Evolutionary conservation across 1,140 invertebrate genomes (phyloP).

Genomic region (Scaptomyza graminum): DNA sequence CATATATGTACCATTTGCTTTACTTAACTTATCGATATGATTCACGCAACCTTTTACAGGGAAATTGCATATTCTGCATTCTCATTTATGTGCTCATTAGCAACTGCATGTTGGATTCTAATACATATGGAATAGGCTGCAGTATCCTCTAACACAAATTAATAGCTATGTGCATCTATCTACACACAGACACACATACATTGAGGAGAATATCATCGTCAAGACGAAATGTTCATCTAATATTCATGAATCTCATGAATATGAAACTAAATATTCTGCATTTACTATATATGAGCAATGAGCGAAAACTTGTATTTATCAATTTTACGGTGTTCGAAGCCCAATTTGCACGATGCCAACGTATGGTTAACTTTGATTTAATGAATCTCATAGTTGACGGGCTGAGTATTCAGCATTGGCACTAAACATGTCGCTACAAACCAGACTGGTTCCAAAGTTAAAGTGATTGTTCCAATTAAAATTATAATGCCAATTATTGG

Average conservation of each 20-base stretch:
- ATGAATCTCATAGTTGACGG: background rate
- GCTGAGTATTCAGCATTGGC: background rate
- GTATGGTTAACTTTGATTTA: background rate
- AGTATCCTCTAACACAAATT: background rate
- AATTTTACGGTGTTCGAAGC: constrained; percentile 18
- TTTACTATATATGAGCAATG: constrained; percentile 39
- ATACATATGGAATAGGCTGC: constrained; percentile 28
- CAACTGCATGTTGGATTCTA: constrained; percentile 2
- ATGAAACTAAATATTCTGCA: constrained; percentile 37
- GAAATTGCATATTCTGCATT: background rate
- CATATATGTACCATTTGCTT: no score
- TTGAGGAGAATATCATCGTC: constrained; percentile 7
- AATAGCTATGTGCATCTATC: no score
- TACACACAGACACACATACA: background rate
- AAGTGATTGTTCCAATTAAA: no score
- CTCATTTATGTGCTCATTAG: constrained; percentile 32
- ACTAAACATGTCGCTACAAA: background rate
- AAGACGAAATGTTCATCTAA: constrained; percentile 4
- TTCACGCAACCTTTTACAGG: no score
- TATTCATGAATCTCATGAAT: constrained; percentile 40
- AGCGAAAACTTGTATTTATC: constrained; percentile 28
- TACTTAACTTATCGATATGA: no score
- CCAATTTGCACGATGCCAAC: constrained; percentile 14
- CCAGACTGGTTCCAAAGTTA: no score
- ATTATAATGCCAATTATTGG: no score